Conservation (phyloP, 2,888 invertebrate genomes). For the Ophraella communa region DNA sequence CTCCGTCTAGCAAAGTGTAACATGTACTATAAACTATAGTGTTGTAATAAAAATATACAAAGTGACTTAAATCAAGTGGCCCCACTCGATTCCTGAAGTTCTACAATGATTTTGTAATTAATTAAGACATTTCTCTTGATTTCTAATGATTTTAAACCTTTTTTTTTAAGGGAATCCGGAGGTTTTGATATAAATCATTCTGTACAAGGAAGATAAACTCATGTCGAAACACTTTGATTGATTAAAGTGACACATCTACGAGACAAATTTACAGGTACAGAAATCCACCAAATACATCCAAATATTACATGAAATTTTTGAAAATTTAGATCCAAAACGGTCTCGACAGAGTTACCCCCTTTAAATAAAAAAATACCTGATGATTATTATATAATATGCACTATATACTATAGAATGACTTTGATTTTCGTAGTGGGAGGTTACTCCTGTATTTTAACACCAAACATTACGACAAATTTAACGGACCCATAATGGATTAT, state of each 20-base stretch:
- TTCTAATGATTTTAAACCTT: background rate
- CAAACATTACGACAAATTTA: background rate
- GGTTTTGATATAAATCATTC: constrained; percentile 25
- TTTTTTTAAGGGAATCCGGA: constrained; percentile 6
- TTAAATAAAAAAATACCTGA: constrained; percentile 44
- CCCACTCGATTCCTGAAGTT: constrained; percentile 36
- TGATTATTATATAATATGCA: constrained; percentile 47
- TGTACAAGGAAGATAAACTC: constrained; percentile 20
- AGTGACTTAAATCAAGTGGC: constrained; percentile 22
- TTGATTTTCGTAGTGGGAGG: constrained; percentile 45
- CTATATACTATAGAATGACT: constrained; percentile 50
- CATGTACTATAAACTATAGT: constrained; percentile 57
- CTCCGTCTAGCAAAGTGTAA: constrained; percentile 59
- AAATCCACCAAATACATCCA: constrained; percentile 15
- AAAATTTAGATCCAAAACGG: constrained; percentile 7
- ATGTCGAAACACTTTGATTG: background rate
- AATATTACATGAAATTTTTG: constrained; percentile 9
- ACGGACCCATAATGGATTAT: background rate
- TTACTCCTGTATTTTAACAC: constrained; percentile 10
- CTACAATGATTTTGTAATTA: constrained; percentile 37
- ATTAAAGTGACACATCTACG: constrained; percentile 13
- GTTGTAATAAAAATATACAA: constrained; percentile 45
- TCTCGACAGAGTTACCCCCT: constrained; percentile 12
- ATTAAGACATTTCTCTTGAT: background rate
- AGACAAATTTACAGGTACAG: constrained; percentile 19